These are phyloP conservation scores for Amphiduros pacificus DNA, from an alignment of 2,888 invertebrate species.

Conservation along the genomic window DNA sequence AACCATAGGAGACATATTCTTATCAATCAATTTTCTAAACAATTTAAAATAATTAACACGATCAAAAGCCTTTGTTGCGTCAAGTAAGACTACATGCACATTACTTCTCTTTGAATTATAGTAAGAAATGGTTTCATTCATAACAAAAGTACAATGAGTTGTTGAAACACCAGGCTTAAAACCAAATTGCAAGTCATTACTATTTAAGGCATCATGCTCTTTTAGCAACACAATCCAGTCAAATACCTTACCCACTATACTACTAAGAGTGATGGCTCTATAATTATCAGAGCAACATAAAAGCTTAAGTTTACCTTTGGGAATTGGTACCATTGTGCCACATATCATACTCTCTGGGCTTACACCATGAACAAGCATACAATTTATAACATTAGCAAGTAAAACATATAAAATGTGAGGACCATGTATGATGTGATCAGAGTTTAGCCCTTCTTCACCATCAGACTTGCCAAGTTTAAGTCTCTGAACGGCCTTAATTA, in stretches of 20 bases:
- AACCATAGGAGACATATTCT: too few relatives aligned
- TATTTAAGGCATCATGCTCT: neutral
- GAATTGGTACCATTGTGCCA: neutral
- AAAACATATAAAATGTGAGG: neutral
- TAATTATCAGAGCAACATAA: neutral
- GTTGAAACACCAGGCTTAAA: too few relatives aligned
- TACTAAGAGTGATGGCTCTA: neutral
- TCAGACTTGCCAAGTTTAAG: neutral
- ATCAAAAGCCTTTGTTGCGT: neutral
- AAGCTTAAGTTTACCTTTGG: neutral
- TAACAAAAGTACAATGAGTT: too few relatives aligned
- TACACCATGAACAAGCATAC: neutral
- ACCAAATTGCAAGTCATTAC: neutral
- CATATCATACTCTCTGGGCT: neutral
- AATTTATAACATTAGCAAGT: neutral
- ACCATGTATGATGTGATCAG: neutral
- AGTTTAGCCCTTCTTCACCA: neutral
- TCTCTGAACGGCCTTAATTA: neutral
- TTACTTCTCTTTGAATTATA: neutral
- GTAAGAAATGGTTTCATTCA: neutral
- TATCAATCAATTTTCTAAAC: neutral
- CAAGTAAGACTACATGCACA: neutral
- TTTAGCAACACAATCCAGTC: neutral
- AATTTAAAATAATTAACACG: neutral
- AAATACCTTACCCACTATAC: neutral